phyloP scores from a whole-genome alignment of 2,113 vertebrate genomes.

The Cichladusa arquata region DNA sequence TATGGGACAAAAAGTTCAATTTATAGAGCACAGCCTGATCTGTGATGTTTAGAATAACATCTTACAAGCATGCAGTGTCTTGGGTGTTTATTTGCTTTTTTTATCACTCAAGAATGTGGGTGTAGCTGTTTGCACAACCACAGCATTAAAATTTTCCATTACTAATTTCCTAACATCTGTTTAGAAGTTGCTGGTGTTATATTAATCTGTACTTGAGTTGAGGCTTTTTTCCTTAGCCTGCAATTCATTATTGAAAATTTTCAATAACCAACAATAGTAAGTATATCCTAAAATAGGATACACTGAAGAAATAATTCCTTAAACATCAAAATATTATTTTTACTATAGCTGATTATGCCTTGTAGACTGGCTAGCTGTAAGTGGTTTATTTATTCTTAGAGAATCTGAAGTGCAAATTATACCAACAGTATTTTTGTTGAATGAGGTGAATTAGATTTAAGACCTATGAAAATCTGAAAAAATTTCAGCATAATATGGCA shows the following conservation, averaged over 20 bases:
- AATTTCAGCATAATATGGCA: background rate
- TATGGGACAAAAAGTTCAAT: accelerated
- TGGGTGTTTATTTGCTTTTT: background rate
- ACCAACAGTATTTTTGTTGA: background rate
- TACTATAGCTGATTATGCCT: background rate
- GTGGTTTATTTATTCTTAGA: background rate
- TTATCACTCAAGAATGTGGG: slow-evolving; percentile 16
- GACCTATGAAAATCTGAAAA: background rate
- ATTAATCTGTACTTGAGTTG: background rate
- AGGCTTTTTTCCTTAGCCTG: background rate
- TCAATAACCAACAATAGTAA: background rate
- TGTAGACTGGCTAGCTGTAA: background rate
- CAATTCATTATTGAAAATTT: background rate
- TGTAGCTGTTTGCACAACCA: background rate
- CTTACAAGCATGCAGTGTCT: background rate
- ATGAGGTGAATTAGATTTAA: background rate
- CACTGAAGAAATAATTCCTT: background rate
- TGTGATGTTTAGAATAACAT: background rate
- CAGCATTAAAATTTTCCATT: slow-evolving; percentile 23
- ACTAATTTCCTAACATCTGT: slow-evolving; percentile 10
- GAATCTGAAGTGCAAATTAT: background rate
- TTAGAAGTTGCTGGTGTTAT: background rate
- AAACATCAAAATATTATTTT: background rate
- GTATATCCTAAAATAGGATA: background rate
- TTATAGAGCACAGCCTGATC: background rate